Percentiles rank a stretch among this genome's conserved stretches.
Evolutionary conservation across 53 echinoderm and acorn worm species (phyloP).

Genomic region (Mesocentrotus franciscanus): DNA sequence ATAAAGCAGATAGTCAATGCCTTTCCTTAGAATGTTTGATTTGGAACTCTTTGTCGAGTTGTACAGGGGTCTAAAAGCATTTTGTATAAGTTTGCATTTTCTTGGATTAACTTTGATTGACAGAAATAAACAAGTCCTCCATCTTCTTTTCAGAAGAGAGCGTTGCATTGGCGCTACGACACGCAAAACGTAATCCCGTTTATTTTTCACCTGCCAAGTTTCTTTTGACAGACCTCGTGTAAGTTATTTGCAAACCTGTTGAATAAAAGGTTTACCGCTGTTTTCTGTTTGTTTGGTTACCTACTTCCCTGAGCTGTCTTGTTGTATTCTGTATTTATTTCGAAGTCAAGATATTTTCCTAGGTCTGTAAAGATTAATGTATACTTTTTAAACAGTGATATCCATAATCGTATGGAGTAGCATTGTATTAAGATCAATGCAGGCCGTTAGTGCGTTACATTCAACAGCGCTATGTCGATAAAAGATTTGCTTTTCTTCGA

Average conservation of each 20-base stretch:
- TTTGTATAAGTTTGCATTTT: constrained; percentile 47
- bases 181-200: constrained; percentile 1
- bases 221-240: background rate
- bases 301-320: background rate
- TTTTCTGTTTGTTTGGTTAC: background rate
- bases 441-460: too few relatives aligned
- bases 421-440: too few relatives aligned
- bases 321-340: background rate
- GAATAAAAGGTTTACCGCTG: background rate
- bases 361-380: background rate
- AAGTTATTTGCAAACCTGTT: background rate
- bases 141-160: background rate
- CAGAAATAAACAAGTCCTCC: constrained; percentile 36
- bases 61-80: background rate
- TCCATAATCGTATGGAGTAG: background rate
- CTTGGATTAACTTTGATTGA: constrained; percentile 56
- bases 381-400: background rate
- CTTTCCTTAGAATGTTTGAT: constrained; percentile 26
- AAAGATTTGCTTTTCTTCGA: background rate
- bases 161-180: background rate
- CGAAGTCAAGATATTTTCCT: background rate
- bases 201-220: constrained; percentile 22
- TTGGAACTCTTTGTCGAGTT: constrained; percentile 9
- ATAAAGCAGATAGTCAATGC: background rate
- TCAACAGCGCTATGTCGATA: background rate